Base-by-base conservation (phyloP, 2,113 vertebrate species). In the Candoia aspera region DNA sequence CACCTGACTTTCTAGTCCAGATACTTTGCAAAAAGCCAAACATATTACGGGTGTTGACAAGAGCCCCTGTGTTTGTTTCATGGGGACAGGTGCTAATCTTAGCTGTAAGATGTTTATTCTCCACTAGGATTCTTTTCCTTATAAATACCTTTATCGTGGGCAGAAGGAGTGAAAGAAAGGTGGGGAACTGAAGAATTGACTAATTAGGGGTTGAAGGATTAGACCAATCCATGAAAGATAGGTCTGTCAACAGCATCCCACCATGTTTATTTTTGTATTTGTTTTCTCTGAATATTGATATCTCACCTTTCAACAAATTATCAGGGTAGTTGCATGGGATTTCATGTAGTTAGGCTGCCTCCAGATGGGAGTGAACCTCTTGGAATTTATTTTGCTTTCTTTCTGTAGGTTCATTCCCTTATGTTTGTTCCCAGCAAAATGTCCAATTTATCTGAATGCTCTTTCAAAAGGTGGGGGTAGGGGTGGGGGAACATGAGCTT, bases 41-140 rank as follows among this genome's bases (percentile, higher is more conserved):
- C 90, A 92, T 94, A 96, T 96, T 95, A 96, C 95, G 94, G 93
- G 93, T 93, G 89, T 88, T 94, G 88, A 95, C 93, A 95, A 94
- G 92, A 96, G 89, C 92, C 93, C 94, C 91, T 73, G 83, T 13
- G 90, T 95, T 3, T 90, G 91, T 91, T 89, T 94, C 85, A 59
- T 53, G 54, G 57, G 89, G 12, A 86, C 49, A 86, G 73, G 33
- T 42, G 0, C 0, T 94, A 95, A 93, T 84, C 89, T 60, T 86
- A 95, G 64, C 90, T 0, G 0, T 88, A 92, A 92, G 93, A 58
- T n/a, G 24, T 49, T 6, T 37, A 79, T 33, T 37, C 19, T 85
- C 84, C 24, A 84, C 26, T 26, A 62, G 33, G 37, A 85, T 49
- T 89, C 24, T 53, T 15, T 89, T 53, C 21, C 42, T 17, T 33